Percentiles rank a stretch among this genome's conserved stretches.
These are phyloP conservation scores for Clupea harengus DNA, from an alignment of 2,113 vertebrate species.

Conservation along the genomic window DNA sequence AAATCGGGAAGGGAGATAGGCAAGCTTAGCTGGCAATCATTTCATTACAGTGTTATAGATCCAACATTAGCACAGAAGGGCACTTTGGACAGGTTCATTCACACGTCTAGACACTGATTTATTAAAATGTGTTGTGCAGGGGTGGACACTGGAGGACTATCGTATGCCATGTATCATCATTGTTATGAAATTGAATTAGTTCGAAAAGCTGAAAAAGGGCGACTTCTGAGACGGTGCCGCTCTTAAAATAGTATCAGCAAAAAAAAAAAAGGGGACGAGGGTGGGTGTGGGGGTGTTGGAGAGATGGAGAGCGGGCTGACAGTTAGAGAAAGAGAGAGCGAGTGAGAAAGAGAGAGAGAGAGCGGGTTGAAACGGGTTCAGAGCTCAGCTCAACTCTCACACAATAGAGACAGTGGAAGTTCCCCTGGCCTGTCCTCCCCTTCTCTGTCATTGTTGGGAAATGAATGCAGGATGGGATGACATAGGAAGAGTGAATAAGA, in stretches of 20 bases:
- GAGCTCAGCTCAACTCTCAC: not conserved
- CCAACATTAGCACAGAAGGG: not conserved
- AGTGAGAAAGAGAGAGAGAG: not conserved
- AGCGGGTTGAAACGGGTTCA: not conserved
- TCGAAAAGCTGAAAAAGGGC: not conserved
- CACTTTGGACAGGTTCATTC: not conserved
- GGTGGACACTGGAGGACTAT: slow-evolving; percentile 5
- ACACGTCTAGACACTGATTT: not conserved
- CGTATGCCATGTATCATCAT: slow-evolving; percentile 4
- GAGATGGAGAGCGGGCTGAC: slow-evolving; percentile 6
- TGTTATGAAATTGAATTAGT: not conserved
- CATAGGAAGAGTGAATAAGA: not conserved
- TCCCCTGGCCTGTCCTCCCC: not conserved
- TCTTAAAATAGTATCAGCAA: slow-evolving; percentile 3
- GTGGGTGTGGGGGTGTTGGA: slow-evolving; percentile 33
- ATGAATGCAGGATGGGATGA: not conserved
- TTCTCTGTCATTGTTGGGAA: not conserved
- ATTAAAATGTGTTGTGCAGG: not conserved
- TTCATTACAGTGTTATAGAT: not conserved
- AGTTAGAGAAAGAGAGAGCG: not conserved
- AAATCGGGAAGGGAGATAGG: not conserved
- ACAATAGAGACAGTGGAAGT: not conserved
- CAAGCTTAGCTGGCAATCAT: not conserved
- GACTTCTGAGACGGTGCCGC: slow-evolving; percentile 8
- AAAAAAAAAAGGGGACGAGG: no score